Evolutionary conservation across 2,113 vertebrate species (phyloP).

Genomic region (Diadophis punctatus): DNA sequence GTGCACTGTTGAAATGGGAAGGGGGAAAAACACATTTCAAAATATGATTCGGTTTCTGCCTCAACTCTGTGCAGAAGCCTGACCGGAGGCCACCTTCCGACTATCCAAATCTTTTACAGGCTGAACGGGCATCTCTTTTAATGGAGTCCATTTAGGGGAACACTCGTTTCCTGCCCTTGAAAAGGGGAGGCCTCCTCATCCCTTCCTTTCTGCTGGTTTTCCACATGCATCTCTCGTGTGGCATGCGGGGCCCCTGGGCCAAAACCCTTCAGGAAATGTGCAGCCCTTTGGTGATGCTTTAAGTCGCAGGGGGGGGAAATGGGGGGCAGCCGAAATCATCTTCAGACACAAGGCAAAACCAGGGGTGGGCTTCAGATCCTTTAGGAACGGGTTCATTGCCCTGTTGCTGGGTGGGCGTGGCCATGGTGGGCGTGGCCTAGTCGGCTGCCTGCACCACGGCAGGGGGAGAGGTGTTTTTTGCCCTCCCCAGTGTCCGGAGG

Average conservation of each 20-base stretch:
- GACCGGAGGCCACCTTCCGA: background rate
- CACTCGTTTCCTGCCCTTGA: background rate
- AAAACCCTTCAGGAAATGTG: conserved; percentile 23
- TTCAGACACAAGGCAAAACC: background rate
- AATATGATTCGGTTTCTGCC: background rate
- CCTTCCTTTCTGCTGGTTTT: conserved; percentile 11
- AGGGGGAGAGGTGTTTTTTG: too few species aligned
- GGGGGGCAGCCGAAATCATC: background rate
- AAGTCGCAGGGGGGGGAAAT: conserved; percentile 29
- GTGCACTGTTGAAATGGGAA: background rate
- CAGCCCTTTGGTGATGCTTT: conserved; percentile 33
- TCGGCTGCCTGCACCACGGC: too few species aligned
- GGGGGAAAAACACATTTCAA: background rate
- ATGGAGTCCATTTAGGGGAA: conserved; percentile 26
- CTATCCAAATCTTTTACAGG: background rate
- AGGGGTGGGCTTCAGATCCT: too few species aligned
- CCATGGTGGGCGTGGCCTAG: too few species aligned
- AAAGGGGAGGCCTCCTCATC: background rate
- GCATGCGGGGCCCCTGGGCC: conserved; percentile 64
- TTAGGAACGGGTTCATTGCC: too few species aligned
- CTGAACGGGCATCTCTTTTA: conserved; percentile 49
- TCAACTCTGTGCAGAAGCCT: background rate
- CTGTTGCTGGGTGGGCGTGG: too few species aligned
- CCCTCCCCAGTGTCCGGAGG: too few species aligned
- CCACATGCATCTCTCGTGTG: conserved; percentile 57